Percentiles rank a stretch among this genome's conserved stretches.
Conservation (phyloP, 2,113 vertebrate genomes). For the Nymphicus hollandicus region DNA sequence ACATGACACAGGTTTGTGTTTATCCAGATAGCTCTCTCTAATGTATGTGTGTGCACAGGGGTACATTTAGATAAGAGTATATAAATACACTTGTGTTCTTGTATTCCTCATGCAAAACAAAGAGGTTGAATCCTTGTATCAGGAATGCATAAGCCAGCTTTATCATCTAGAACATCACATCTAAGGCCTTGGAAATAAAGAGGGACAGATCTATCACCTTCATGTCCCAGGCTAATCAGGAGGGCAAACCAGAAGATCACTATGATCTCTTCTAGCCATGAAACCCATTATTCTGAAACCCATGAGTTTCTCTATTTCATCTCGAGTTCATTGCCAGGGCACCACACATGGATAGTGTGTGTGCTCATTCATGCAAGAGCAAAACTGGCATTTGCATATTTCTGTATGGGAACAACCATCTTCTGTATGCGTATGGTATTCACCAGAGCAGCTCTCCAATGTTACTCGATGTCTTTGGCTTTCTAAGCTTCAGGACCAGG, state of each 20-base stretch:
- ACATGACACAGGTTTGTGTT: conserved; percentile 55
- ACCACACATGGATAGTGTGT: neutral
- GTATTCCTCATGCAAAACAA: neutral
- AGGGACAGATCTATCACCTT: neutral
- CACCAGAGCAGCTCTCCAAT: neutral
- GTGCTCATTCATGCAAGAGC: neutral
- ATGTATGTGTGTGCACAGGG: neutral
- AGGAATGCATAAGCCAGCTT: fast-evolving
- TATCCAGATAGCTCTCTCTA: neutral
- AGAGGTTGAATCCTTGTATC: neutral
- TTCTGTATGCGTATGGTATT: neutral
- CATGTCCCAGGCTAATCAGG: neutral
- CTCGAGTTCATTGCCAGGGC: neutral
- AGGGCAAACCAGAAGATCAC: neutral
- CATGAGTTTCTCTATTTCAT: neutral
- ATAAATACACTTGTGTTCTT: conserved; percentile 19
- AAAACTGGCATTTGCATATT: neutral
- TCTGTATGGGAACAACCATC: neutral
- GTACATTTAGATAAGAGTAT: conserved; percentile 42
- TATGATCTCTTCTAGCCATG: neutral
- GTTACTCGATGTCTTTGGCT: neutral
- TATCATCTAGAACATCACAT: neutral
- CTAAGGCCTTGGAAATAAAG: neutral
- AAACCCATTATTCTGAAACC: neutral
- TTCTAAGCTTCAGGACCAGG: neutral